These are phyloP conservation scores for Gambusia yucatana DNA, from an alignment of 2,797 vertebrate species.

Conservation along the genomic window DNA sequence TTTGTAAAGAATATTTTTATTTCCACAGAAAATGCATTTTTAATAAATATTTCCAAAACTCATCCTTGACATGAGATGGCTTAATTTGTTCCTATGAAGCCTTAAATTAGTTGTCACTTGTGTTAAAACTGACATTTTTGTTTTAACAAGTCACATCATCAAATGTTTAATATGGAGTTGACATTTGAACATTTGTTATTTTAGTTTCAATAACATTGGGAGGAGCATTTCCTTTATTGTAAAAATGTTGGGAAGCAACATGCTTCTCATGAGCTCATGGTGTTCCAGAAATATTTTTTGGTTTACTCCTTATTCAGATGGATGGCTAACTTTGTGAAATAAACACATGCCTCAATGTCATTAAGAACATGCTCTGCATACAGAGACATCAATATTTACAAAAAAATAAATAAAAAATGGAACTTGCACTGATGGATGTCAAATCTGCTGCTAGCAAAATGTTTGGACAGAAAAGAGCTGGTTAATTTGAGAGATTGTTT, in stretches of 20 bases:
- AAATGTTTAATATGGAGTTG: background rate
- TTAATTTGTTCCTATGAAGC: background rate
- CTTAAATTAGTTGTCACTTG: background rate
- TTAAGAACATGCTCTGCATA: slow-evolving; percentile 41
- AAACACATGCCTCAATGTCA: slow-evolving; percentile 36
- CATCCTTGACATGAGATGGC: background rate
- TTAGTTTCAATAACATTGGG: background rate
- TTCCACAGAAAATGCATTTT: slow-evolving; percentile 33
- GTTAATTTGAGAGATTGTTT: slow-evolving; percentile 39
- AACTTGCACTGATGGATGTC: slow-evolving; percentile 63
- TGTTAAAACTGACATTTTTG: background rate
- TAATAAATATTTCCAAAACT: background rate
- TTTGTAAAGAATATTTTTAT: background rate
- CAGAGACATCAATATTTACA: slow-evolving; percentile 38
- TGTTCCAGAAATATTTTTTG: slow-evolving; percentile 4
- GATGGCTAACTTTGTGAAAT: slow-evolving; percentile 7
- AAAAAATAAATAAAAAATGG: slow-evolving; percentile 2
- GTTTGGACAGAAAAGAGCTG: slow-evolving; percentile 51
- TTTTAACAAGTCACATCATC: background rate
- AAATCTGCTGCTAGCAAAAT: slow-evolving; percentile 66
- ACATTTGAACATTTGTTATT: slow-evolving; percentile 3
- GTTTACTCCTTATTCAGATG: slow-evolving; percentile 11
- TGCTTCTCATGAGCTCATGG: slow-evolving; percentile 32
- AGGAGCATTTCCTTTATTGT: slow-evolving; percentile 25
- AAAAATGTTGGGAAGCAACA: slow-evolving; percentile 15